phyloP scores from a whole-genome alignment of 2,797 vertebrate species.

The Sebastes minor region DNA sequence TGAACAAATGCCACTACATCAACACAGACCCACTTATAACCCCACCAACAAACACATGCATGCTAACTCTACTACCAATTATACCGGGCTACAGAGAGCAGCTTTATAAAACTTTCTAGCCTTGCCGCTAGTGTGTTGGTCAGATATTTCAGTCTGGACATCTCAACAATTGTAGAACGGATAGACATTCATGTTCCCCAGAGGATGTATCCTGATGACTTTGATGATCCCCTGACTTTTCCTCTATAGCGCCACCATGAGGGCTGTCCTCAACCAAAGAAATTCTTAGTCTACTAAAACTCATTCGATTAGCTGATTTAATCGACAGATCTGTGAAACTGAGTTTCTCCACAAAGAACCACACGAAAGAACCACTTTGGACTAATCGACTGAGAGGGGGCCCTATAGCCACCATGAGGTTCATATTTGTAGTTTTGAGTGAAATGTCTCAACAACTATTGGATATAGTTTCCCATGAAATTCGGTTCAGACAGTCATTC shows the following conservation, averaged over 20 bases:
- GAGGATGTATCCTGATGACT: background rate
- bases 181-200: background rate
- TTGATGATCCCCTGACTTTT: background rate
- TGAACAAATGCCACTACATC: background rate
- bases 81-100: background rate
- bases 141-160: background rate
- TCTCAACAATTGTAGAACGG: background rate
- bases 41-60: background rate
- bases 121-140: background rate
- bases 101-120: background rate
- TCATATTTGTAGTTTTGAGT: too few relatives aligned
- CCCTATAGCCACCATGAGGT: too few relatives aligned
- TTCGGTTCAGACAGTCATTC: too few relatives aligned
- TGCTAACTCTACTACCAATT: conserved; percentile 1
- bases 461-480: too few relatives aligned
- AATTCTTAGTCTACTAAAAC: too few relatives aligned
- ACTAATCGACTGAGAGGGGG: too few relatives aligned
- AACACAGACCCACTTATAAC: background rate
- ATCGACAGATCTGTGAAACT: too few relatives aligned
- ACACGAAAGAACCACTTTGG: too few relatives aligned
- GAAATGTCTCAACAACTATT: too few relatives aligned
- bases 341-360: too few relatives aligned
- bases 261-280: too few relatives aligned
- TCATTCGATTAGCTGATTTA: too few relatives aligned
- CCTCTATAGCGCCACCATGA: background rate